These are phyloP conservation scores for Oenanthe oenanthe DNA, from an alignment of 2,113 vertebrate genomes.

Conservation along the genomic window DNA sequence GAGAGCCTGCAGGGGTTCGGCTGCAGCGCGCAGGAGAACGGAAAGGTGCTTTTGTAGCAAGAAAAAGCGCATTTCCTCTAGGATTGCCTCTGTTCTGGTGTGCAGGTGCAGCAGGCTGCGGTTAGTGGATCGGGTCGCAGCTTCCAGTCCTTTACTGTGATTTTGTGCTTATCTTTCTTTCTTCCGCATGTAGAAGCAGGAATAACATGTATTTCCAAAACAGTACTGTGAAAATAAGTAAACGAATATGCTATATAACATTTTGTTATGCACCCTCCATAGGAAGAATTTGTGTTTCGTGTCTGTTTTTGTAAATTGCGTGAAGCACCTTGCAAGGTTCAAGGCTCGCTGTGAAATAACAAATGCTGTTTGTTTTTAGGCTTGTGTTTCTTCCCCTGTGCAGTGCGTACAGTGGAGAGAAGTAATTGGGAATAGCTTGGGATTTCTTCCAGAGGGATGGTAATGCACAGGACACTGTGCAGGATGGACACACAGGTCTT, in stretches of 20 bases:
- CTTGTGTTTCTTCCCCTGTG: not conserved
- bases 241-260: fast-evolving
- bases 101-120: fast-evolving
- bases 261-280: not conserved
- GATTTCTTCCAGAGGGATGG: not conserved
- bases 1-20: not conserved
- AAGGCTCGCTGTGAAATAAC: fast-evolving
- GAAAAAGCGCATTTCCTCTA: not conserved
- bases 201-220: not conserved
- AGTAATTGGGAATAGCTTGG: not conserved
- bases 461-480: no score
- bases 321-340: fast-evolving
- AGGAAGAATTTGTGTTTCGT: not conserved
- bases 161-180: not conserved
- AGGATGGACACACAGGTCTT: not conserved
- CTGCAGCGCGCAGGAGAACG: not conserved
- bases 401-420: not conserved
- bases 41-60: not conserved
- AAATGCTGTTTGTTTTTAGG: fast-evolving
- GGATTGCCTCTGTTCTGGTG: fast-evolving
- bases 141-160: not conserved
- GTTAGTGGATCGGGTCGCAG: not conserved
- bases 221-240: not conserved
- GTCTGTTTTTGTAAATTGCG: fast-evolving
- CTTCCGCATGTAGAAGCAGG: not conserved